A percentile compares a stretch with the other conserved stretches of the same genome.
These are phyloP conservation scores for Ectemnius continuus DNA, from an alignment of 2,888 invertebrate genomes.

Conservation along the genomic window DNA sequence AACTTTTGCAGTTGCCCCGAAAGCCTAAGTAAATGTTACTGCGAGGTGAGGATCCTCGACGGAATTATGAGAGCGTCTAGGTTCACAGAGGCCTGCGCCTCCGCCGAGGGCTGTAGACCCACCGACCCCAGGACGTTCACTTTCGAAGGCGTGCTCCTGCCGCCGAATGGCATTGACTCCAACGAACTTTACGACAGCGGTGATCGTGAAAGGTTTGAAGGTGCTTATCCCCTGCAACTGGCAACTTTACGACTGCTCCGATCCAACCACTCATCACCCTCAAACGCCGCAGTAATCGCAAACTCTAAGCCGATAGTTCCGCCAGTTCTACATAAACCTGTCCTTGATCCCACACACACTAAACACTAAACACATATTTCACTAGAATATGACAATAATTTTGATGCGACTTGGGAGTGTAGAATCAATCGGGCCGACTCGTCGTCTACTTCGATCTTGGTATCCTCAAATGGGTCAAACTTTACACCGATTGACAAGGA, in stretches of 20 bases:
- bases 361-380: neutral
- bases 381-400: no score
- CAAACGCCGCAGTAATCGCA: neutral
- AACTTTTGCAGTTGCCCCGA: constrained; percentile 67
- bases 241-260: neutral
- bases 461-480: neutral
- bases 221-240: constrained; percentile 14
- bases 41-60: constrained; percentile 52
- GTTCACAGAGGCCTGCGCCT: constrained; percentile 53
- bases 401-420: neutral
- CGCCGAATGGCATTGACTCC: constrained; percentile 22
- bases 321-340: neutral
- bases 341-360: neutral
- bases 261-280: neutral
- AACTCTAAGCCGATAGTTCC: neutral
- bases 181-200: constrained; percentile 46
- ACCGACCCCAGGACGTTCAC: constrained; percentile 34
- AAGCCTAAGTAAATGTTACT: constrained; percentile 65
- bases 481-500: neutral
- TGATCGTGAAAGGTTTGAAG: constrained; percentile 41
- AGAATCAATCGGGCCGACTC: neutral
- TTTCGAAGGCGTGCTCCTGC: constrained; percentile 45
- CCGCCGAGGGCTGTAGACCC: constrained; percentile 37
- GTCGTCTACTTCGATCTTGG: neutral
- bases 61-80: constrained; percentile 51